These are phyloP conservation scores for Seira ritae DNA, from an alignment of 2,888 invertebrate genomes.

Conservation along the genomic window DNA sequence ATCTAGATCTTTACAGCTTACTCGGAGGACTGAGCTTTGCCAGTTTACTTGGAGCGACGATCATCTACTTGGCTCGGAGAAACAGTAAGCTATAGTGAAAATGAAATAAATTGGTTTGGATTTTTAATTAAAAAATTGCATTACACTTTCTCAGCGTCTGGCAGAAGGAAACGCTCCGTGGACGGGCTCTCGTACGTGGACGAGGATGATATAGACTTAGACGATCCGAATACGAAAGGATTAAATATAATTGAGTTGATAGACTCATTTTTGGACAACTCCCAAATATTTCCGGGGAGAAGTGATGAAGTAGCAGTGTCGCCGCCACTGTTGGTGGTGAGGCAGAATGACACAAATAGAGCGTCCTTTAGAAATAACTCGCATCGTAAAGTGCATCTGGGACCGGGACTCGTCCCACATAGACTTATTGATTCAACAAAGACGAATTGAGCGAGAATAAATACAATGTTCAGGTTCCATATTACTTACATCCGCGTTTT, in stretches of 20 bases:
- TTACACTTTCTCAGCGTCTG: conserved; percentile 32
- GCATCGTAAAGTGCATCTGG: not conserved
- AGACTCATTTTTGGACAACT: conserved; percentile 37
- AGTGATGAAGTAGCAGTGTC: not conserved
- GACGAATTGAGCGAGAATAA: not conserved
- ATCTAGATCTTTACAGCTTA: conserved; percentile 68
- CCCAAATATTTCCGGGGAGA: not conserved
- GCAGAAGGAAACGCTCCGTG: conserved; percentile 44
- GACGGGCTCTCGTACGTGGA: conserved; percentile 45
- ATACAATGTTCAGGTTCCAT: too few species aligned
- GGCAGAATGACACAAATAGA: not conserved
- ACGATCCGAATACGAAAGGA: conserved; percentile 29
- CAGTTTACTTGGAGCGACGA: conserved; percentile 67
- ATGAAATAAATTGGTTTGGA: not conserved
- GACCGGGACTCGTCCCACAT: conserved; percentile 33
- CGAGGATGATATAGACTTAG: conserved; percentile 49
- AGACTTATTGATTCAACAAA: not conserved
- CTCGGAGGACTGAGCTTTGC: conserved; percentile 70
- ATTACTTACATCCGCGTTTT: too few species aligned
- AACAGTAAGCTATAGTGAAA: conserved; percentile 59
- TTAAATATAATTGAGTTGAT: conserved; percentile 39
- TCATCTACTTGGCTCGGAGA: conserved; percentile 64
- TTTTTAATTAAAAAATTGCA: not conserved
- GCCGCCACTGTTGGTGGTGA: not conserved
- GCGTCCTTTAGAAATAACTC: not conserved